Evolutionary conservation across 2,797 vertebrate genomes (phyloP), one percentile per base, ranked within the genome.

Genomic region (Gadopsis marmoratus): DNA sequence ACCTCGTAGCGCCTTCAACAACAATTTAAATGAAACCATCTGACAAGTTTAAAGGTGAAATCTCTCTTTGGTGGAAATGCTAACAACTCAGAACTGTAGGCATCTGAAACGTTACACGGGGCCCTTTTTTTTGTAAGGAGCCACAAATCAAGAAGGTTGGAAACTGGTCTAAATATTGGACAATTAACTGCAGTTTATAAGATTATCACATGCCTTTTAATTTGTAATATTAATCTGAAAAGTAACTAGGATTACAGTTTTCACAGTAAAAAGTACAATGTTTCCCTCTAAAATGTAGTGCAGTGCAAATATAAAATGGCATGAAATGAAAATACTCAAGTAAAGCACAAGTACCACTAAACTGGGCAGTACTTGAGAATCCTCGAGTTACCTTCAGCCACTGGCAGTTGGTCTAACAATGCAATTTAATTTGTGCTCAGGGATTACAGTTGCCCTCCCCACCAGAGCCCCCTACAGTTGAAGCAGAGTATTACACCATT

Each of bases 401-500:
- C 45, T 39, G 39, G 31, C n/a, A 12, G 14, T 14, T 9, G 2
- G 0, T 65, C 35, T 81, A 45, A 86, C 31, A 26, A 4, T 72
- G 7, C 12, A 5, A 4, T 80, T 65, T 73, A 0, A 45, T 77
- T 69, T 85, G 5, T 77, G 9, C 21, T 0, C 50, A 99, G 98
- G 98, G 98, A 71, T 99, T 99, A 91, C 97, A 98, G 94, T 92
- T 99, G 90, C 99, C 98, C 7, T 98, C 97, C 77, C 98, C 98
- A 23, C 98, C 99, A 88, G 98, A 99, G 95, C 97, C 99, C 84
- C 99, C 99, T 90, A 96, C 98, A 1, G 99, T 99, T 74, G 99
- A 99, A 96, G 98, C 98, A 35, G 99, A 99, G 93, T 99, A 99
- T 92, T 99, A 99, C 96, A 99, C 99, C 81, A 99, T 99, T 81